Base-by-base conservation (phyloP, 2,888 invertebrate genomes). In the Halictus quadricinctus region DNA sequence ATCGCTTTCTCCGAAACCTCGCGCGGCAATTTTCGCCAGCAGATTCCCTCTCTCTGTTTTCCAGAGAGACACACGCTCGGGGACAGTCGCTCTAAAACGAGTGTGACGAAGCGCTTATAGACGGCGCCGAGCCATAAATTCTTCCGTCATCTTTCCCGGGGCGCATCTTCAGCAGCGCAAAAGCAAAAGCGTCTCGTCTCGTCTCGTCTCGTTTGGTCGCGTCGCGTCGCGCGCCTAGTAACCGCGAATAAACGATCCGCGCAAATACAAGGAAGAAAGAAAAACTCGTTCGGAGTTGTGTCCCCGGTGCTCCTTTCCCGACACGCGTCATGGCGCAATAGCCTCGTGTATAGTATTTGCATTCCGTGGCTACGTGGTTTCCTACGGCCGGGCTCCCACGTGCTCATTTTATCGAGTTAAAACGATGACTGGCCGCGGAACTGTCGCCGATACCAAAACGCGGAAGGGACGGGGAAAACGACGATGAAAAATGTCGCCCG, bases 361-460 rank as follows among this genome's bases (percentile, higher is more conserved):
- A 64, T 64, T 64, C 64, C 64, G 29, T n/a, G 64, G 15, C 64
- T 12, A n/a, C 50, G 43, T 15, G 48, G 54, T 54, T 54, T 21
- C 21, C 8, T 29, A 64, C 69, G 69, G 21, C 21, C 21, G 13
- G 43, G 36, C 69, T 70, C 70, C 54, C 66, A 48, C 76, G 69
- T 69, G 73, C 50, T 64, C 29, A 69, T 85, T 81, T 48, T 70
- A 81, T 76, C 80, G 74, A 48, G n/a, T 50, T 87, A 48, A 89
- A 88, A 89, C 83, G 89, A 89, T 89, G 89, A 89, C 89, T 76
- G 89, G 66, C 84, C n/a, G 18, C 72, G 58, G 58, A 72, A 64
- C 72, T n/a, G 50, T 46, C 58, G 54, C 54, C 78, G 76, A 76
- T 54, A 81, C 75, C 87, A 50, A 87, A 83, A 80, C 29, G 78